Conservation (phyloP, 2,888 invertebrate species). For the Schizaphis graminum region DNA sequence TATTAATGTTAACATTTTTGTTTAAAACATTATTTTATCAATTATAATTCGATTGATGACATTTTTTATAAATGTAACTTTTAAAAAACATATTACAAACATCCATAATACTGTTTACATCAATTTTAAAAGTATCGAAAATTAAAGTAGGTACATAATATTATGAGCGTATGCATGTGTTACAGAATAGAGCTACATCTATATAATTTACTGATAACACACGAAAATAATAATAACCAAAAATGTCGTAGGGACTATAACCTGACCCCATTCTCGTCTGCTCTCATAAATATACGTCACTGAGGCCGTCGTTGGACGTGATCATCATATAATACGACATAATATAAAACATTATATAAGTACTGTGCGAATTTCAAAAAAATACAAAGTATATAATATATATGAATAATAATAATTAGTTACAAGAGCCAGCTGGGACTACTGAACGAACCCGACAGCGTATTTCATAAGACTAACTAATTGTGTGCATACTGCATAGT, state of each 20-base stretch:
- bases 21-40: no score
- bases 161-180: no score
- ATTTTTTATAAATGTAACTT: no score
- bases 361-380: background rate
- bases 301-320: background rate
- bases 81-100: no score
- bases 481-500: no score
- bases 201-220: background rate
- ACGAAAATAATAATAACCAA: background rate
- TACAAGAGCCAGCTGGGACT: conserved; percentile 18
- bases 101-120: no score
- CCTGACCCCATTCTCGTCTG: background rate
- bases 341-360: background rate
- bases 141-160: no score
- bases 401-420: conserved; percentile 38
- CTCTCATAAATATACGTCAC: background rate
- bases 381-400: background rate
- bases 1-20: no score
- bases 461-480: no score
- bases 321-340: background rate
- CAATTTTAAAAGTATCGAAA: no score
- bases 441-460: conserved; percentile 12
- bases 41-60: no score
- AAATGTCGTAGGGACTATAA: background rate
- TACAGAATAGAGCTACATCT: background rate